Evolutionary conservation across 2,797 vertebrate species (phyloP).

Genomic region (Pantherophis vulpinus): DNA sequence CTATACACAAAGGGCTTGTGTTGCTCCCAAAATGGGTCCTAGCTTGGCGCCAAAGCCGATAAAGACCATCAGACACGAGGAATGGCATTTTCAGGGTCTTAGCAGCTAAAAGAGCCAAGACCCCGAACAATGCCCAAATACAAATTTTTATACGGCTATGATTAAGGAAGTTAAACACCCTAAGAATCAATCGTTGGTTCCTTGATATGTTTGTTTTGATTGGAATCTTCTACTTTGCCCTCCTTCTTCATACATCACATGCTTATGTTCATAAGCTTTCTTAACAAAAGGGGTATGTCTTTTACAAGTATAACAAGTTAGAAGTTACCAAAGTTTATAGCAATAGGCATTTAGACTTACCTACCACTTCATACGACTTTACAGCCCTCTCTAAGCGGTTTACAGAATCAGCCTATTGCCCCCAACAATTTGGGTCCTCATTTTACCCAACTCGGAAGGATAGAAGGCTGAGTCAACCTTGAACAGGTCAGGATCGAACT

Average conservation of each 20-base stretch:
- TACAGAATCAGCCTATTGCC: too few species aligned
- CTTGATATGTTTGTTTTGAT: not conserved
- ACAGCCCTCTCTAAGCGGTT: too few species aligned
- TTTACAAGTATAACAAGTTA: not conserved
- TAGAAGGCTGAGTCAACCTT: too few species aligned
- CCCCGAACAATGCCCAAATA: not conserved
- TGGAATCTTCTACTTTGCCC: not conserved
- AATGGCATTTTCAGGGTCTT: not conserved
- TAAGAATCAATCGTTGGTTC: not conserved
- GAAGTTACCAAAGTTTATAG: not conserved
- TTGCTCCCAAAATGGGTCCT: not conserved
- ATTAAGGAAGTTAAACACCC: not conserved
- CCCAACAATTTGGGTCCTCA: too few species aligned
- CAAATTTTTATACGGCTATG: not conserved
- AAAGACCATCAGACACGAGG: not conserved
- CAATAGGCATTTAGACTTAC: too few species aligned
- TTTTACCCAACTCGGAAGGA: too few species aligned
- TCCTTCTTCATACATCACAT: not conserved
- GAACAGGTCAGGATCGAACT: too few species aligned
- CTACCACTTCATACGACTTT: too few species aligned
- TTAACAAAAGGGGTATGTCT: not conserved
- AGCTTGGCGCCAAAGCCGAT: not conserved
- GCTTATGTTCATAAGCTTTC: not conserved
- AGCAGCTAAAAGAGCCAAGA: not conserved
- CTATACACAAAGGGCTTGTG: not conserved